Base-by-base conservation (phyloP, 2,797 vertebrate genomes). In the Brachyalestes nurse region DNA sequence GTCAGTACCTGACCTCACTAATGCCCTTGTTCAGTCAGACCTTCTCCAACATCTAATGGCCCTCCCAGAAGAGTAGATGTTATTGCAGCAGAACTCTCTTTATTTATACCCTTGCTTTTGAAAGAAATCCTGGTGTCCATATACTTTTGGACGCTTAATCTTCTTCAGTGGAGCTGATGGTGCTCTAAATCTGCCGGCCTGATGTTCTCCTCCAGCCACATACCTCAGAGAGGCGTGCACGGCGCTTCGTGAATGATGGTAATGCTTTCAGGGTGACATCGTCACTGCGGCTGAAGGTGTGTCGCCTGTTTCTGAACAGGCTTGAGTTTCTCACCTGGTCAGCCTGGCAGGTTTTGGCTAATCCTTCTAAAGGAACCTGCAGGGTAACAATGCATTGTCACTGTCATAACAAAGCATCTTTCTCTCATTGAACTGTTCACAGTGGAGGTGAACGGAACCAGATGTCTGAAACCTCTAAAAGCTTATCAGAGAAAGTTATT, bases 201-300 rank as follows among this genome's bases (percentile, higher is more conserved):
- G 47, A 53, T 17, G 21, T 51, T 47, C 40, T 49, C 12, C 42
- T 51, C 65, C 58, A 47, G 1, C 58, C 23, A 60, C 80, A 72
- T 77, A 4, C 75, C 75, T 77, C 6, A 19, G 25, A 58, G 40
- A 72, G 80, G 75, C 23, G 81, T 77, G 38, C 13, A 10, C 53
- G 21, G n/a, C 5, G 45, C 55, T 77, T 25, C 25, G 25, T 62
- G 72, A 34, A 6, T 0, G 47, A 66, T 16, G 1, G 16, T 6
- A 53, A 16, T 72, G 53, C 25, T 47, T 28, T 81, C 47, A 21
- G n/a, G 57, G 64, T 76, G 73, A 60, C 70, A 49, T 19, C 25
- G 13, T 53, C 67, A 51, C 38, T 9, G 23, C 12, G 21, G 45
- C 25, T 45, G 51, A 70, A 66, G 75, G 25, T 42, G 75, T 67